phyloP scores from a whole-genome alignment of 2,113 vertebrate species.

The Triplophysa rosa region DNA sequence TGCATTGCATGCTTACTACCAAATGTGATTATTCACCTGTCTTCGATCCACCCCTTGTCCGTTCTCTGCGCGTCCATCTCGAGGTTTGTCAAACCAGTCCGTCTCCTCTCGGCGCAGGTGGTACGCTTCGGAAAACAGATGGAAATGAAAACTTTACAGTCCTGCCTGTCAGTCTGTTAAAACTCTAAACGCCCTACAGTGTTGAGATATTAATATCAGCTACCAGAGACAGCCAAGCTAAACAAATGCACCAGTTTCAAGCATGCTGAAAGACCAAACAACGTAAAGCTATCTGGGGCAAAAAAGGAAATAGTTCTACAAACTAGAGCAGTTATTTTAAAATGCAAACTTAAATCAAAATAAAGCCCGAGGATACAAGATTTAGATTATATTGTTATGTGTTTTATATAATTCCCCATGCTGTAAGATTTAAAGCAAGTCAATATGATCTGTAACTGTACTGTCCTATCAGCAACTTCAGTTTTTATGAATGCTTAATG shows the following conservation, averaged over 20 bases:
- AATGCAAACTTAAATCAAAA: slow-evolving; percentile 26
- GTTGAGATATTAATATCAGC: background rate
- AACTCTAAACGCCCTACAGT: background rate
- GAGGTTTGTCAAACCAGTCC: slow-evolving; percentile 98
- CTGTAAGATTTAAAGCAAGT: slow-evolving; percentile 5
- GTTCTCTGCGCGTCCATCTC: slow-evolving; percentile 87
- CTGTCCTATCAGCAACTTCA: no score
- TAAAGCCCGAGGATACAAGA: slow-evolving; percentile 3
- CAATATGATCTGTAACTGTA: background rate
- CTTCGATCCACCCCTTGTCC: slow-evolving; percentile 84
- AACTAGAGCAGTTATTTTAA: slow-evolving; percentile 16
- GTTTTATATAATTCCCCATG: background rate
- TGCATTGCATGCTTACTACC: slow-evolving; percentile 9
- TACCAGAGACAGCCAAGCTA: slow-evolving; percentile 4
- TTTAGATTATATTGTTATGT: background rate
- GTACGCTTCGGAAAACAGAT: slow-evolving; percentile 86
- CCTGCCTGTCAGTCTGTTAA: slow-evolving; percentile 59
- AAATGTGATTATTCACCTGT: slow-evolving; percentile 65
- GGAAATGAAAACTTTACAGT: slow-evolving; percentile 64
- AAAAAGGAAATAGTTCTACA: slow-evolving; percentile 18
- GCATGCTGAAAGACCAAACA: slow-evolving; percentile 26
- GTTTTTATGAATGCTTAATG: background rate
- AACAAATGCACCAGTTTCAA: slow-evolving; percentile 5
- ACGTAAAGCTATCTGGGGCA: slow-evolving; percentile 15
- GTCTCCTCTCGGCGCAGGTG: slow-evolving; percentile 94